Evolutionary conservation across 1,140 invertebrate genomes (phyloP), one percentile per base, ranked within the genome.

Genomic region (Bombus difficillimus): DNA sequence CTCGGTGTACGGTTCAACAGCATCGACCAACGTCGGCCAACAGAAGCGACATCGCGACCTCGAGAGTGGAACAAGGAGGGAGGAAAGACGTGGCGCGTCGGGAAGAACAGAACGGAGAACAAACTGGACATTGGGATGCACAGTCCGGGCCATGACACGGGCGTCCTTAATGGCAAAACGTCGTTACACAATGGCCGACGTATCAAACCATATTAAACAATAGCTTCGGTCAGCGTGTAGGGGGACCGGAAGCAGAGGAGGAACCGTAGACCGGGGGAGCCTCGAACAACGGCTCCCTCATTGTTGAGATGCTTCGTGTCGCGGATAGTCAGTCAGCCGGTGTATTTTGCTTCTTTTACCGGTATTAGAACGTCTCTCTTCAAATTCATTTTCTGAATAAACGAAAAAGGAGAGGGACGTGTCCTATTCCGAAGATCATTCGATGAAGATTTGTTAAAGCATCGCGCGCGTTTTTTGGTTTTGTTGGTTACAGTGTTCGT

Each of bases 161-260:
- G 82, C 79, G 86, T 86, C 87, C 88, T 90, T 90, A 92, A 92
- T 90, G 91, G 90, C 80, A 90, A 86, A 82, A 86, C 89, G 87
- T 88, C 90, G 76, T 93, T 92, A 82, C 85, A 93, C 92, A 92
- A 93, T 92, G 89, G 87, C 47, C 89, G 81, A 73, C 77, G 76
- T 92, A 92, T 92, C 90, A 92, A 90, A 89, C 92, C 91, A 92
- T 92, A 91, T 91, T 91, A 93, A 94, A 94, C 93, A 94, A 94
- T 93, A 87, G 91, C 86, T 86, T 77, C 82, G 73, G 62, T 22
- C 83, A 62, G 78, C 69, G 86, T 76, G 89, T 91, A 91, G 90
- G 90, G 91, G 89, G 84, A 91, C 94, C 93, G 94, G 94, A 94
- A 94, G 77, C 84, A 90, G 88, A 91, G 89, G 83, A 86, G 86